These are phyloP conservation scores for Miniopterus natalensis DNA, from an alignment of 2,113 vertebrate species.

Conservation along the genomic window DNA sequence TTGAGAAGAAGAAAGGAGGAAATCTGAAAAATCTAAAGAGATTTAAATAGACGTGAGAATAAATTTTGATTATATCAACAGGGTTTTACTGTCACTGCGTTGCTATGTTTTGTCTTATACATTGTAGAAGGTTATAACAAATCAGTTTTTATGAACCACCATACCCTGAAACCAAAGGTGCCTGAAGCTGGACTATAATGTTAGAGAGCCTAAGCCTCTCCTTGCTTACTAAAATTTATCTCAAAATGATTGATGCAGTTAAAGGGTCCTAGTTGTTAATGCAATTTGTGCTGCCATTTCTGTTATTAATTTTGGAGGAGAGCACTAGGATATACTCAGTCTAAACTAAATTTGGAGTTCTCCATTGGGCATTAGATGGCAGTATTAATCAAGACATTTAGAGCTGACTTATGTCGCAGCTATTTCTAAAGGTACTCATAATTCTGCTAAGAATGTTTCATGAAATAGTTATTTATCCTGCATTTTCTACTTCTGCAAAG, in stretches of 20 bases:
- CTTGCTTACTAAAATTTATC: constrained; percentile 44
- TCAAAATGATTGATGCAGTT: constrained; percentile 3
- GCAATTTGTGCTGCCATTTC: constrained; percentile 23
- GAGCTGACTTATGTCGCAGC: neutral
- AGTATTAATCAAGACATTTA: constrained; percentile 81
- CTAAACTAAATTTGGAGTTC: constrained; percentile 70
- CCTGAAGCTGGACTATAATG: neutral
- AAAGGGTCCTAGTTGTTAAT: neutral
- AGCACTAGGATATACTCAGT: neutral
- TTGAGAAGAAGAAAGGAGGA: neutral
- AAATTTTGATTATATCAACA: constrained; percentile 20
- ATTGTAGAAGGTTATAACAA: neutral
- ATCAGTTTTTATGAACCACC: neutral
- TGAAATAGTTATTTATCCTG: constrained; percentile 37
- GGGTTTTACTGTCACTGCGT: neutral
- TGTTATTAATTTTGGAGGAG: constrained; percentile 51
- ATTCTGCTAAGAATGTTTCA: neutral
- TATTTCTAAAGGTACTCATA: neutral
- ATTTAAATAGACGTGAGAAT: constrained; percentile 37
- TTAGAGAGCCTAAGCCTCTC: neutral
- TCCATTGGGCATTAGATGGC: constrained; percentile 83
- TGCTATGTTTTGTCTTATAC: neutral
- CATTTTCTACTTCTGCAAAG: constrained; percentile 58
- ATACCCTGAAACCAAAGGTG: neutral
- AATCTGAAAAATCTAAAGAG: neutral